phyloP scores from a whole-genome alignment of 2,888 invertebrate genomes.

The Pterobdella sp. region DNA sequence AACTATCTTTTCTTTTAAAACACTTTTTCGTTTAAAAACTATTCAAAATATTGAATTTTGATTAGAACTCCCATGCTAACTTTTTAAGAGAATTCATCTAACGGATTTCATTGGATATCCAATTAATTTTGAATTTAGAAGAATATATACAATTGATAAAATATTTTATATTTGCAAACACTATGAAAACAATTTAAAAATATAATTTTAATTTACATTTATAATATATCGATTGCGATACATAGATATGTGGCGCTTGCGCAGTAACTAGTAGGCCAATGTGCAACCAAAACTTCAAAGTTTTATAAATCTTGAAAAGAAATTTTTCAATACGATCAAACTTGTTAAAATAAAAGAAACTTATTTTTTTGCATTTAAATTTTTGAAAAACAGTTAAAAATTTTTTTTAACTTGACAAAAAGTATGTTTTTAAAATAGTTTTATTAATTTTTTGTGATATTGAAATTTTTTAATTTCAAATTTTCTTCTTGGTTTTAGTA shows the following conservation, averaged over 20 bases:
- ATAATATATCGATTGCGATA: constrained; percentile 12
- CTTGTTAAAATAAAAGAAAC: neutral
- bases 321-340: neutral
- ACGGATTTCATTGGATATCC: neutral
- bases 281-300: constrained; percentile 7
- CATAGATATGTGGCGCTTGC: constrained; percentile 14
- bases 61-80: neutral
- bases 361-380: too few species aligned
- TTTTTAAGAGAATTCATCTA: neutral
- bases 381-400: too few species aligned
- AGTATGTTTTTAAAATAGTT: neutral
- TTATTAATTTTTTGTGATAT: neutral
- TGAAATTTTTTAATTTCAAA: neutral
- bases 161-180: neutral
- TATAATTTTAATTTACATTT: neutral
- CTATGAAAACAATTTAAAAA: neutral
- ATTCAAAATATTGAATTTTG: neutral
- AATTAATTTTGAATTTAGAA: neutral
- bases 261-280: constrained; percentile 15
- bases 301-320: neutral
- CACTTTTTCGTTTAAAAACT: neutral
- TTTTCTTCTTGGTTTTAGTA: neutral
- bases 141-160: neutral
- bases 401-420: neutral
- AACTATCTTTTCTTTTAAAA: neutral